A percentile compares a stretch with the other conserved stretches of the same genome.
Evolutionary conservation across 2,797 vertebrate genomes (phyloP).

Genomic region (Peromyscus nudipes): DNA sequence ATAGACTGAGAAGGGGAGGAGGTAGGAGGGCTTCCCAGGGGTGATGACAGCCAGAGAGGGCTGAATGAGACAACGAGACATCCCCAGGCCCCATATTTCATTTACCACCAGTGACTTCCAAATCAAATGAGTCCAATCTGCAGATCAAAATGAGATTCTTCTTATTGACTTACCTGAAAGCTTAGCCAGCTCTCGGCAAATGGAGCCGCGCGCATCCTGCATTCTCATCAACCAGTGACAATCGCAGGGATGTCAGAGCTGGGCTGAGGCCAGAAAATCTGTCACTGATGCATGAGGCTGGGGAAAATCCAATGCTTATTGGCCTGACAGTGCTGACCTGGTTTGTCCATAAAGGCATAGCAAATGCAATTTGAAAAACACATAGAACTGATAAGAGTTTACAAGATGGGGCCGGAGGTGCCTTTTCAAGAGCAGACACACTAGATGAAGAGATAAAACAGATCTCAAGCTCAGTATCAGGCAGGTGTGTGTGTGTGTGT

Average conservation of each 20-base stretch:
- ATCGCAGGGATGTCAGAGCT: conserved; percentile 61
- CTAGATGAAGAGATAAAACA: conserved; percentile 63
- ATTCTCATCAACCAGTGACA: conserved; percentile 59
- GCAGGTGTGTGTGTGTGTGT: not conserved
- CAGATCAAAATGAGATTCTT: conserved; percentile 85
- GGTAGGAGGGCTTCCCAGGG: conserved; percentile 56
- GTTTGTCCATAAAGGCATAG: conserved; percentile 80
- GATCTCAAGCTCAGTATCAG: not conserved
- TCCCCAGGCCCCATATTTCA: conserved; percentile 78
- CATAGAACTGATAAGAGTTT: conserved; percentile 76
- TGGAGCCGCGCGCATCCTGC: conserved; percentile 69
- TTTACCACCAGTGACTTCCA: conserved; percentile 81
- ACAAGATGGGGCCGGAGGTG: conserved; percentile 67
- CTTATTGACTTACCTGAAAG: conserved; percentile 83
- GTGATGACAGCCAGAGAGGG: conserved; percentile 71
- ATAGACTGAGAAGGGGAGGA: not conserved
- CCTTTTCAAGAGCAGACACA: conserved; percentile 56
- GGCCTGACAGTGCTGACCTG: conserved; percentile 76
- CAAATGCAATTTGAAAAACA: conserved; percentile 80
- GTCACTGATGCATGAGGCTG: conserved; percentile 82
- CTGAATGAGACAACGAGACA: conserved; percentile 80
- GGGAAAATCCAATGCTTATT: conserved; percentile 81
- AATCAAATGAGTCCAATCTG: conserved; percentile 81
- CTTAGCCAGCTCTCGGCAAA: conserved; percentile 80
- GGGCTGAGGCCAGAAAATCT: conserved; percentile 80